These are phyloP conservation scores for Muscidifurax raptorellus DNA, from an alignment of 1,140 invertebrate genomes.

Conservation along the genomic window DNA sequence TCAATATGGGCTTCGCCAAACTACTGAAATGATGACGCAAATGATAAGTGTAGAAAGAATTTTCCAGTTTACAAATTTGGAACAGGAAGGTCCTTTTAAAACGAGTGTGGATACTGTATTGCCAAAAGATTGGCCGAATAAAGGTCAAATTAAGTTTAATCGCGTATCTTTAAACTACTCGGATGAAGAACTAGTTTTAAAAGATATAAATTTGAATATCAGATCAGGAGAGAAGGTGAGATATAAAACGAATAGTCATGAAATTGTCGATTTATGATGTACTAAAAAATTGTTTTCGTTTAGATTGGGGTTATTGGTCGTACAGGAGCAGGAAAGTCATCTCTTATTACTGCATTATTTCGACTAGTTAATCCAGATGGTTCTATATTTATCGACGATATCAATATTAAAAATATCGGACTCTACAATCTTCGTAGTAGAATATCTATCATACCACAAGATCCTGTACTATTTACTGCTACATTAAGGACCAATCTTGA, in stretches of 20 bases:
- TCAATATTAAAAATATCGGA: conserved; percentile 77
- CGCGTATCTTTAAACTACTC: conserved; percentile 79
- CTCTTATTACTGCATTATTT: conserved; percentile 70
- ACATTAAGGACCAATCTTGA: conserved; percentile 80
- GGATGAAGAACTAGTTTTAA: conserved; percentile 80
- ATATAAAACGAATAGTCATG: neutral
- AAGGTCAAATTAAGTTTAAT: conserved; percentile 78
- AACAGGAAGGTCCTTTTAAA: conserved; percentile 76
- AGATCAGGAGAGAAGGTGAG: conserved; percentile 83
- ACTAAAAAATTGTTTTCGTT: neutral
- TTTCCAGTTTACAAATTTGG: conserved; percentile 83
- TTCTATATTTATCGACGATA: conserved; percentile 75
- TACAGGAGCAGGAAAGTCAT: conserved; percentile 73
- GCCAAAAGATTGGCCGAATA: conserved; percentile 79
- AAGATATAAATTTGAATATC: conserved; percentile 82
- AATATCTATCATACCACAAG: conserved; percentile 84
- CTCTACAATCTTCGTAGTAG: conserved; percentile 78
- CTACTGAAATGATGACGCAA: conserved; percentile 89
- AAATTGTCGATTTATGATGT: neutral
- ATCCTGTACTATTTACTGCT: conserved; percentile 81
- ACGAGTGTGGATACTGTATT: conserved; percentile 75
- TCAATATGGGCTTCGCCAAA: conserved; percentile 89
- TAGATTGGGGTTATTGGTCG: conserved; percentile 77
- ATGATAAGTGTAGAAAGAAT: conserved; percentile 91
- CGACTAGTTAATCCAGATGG: conserved; percentile 66